Conservation (phyloP, 1,140 invertebrate species). For the Drosophila simulans region DNA sequence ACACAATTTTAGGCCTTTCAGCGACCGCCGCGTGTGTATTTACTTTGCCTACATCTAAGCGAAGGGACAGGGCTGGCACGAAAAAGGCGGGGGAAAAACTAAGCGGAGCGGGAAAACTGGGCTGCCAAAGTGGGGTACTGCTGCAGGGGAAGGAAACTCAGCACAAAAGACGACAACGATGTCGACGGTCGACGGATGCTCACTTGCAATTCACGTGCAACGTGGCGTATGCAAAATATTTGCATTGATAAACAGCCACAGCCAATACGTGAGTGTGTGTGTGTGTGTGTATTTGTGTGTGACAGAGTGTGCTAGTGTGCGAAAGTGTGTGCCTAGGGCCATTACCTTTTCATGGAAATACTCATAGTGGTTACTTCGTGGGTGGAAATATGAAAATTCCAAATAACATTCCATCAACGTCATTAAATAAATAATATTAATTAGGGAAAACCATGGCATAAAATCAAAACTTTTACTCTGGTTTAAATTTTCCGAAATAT, state of each 20-base stretch:
- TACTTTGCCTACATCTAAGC: slow-evolving; percentile 44
- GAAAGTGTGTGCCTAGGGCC: slow-evolving; percentile 20
- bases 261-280: slow-evolving; percentile 24
- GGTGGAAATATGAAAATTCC: slow-evolving; percentile 8
- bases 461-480: neutral
- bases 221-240: slow-evolving; percentile 82
- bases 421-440: slow-evolving; percentile 15
- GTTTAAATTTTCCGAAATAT: too few relatives aligned
- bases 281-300: slow-evolving; percentile 9
- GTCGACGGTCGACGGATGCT: slow-evolving; percentile 62
- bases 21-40: slow-evolving; percentile 58
- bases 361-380: slow-evolving; percentile 26
- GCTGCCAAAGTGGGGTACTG: slow-evolving; percentile 17
- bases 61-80: neutral
- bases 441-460: neutral
- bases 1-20: slow-evolving; percentile 77
- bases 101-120: slow-evolving; percentile 3
- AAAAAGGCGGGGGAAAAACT: neutral
- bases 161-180: slow-evolving; percentile 59
- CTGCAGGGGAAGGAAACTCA: slow-evolving; percentile 42
- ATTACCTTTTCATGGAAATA: slow-evolving; percentile 41
- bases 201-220: slow-evolving; percentile 81
- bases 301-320: slow-evolving; percentile 2
- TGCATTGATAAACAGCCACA: slow-evolving; percentile 79
- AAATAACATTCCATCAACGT: neutral